Base-by-base conservation (phyloP, 2,888 invertebrate genomes). In the Lasioglossum vierecki region DNA sequence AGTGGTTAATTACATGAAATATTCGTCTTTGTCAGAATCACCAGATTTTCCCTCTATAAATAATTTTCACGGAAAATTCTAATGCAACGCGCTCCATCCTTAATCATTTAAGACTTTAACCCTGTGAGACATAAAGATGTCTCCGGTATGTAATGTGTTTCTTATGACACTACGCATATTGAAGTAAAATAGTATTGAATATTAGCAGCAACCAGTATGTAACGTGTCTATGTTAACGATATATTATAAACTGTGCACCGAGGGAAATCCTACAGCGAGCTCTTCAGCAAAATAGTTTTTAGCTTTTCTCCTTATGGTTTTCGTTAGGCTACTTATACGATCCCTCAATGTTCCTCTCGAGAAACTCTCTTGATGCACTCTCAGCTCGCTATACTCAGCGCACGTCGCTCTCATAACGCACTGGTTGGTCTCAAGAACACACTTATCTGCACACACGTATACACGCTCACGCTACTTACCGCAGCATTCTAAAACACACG, bases 361-460 rank as follows among this genome's bases (percentile, higher is more conserved):
- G 68, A 77, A 68, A 77, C 68, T 66, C 76, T 66, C 77, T 70
- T 70, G 77, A 77, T 53, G 77, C 53, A 77, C 77, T 77, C 68
- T 53, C 68, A 26, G 68, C 76, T 76, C 68, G 76, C 66, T 76
- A 53, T 68, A 68, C 76, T 46, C 53, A 22, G 68, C 68, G 49
- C 53, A 75, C 68, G 35, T 49, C 49, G 49, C 77, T 68, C 68
- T 77, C 77, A 53, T 70, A 77, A 77, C 68, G 53, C 77, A 70
- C 77, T 60, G 75, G 57, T 75, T 75, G 60, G n/a, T 74, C 75
- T 75, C 41, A 15, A 75, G 75, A 60, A 60, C 75, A 26, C 26
- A 41, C 60, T 72, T 57, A 72, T 26, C 49, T 60, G 41, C 79
- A 70, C 66, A 70, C 72, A 70, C 72, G 39, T n/a, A 39, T 22